Evolutionary conservation across 1,140 invertebrate species (phyloP), one percentile per base, ranked within the genome.

Genomic region (Gonioctena quinquepunctata): DNA sequence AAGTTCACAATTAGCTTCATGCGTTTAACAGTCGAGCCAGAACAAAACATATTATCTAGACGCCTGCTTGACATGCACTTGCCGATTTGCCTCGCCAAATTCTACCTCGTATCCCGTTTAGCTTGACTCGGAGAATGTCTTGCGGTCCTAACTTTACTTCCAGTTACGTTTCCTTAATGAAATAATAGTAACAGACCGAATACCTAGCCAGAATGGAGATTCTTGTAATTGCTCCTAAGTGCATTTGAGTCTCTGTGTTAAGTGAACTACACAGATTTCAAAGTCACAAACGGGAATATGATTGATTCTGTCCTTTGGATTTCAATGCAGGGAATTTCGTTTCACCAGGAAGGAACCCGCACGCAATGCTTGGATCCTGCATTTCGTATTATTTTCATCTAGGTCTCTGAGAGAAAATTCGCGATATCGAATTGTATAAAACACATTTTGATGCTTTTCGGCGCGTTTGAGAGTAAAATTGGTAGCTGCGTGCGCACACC

Each of bases 1-100:
- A 52, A 52, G 21, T 52, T 52, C 56, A 59, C 56, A 59, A 23
- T 59, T 59, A 59, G 22, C 23, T 59, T 59, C 56, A 59, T 59
- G n/a, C 25, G 56, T 52, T 52, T 19, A 18, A 59, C 33, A 59
- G n/a, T 59, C 56, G 25, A 59, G 56, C 11, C 50, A 25, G 25
- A 8, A 59, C 56, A 11, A 25, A 59, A 25, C 25, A n/a, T 59
- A 59, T 59, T 59, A 23, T 16, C 56, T 23, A 16, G 23, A 59
- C 26, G 23, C 56, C 56, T 59, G 3, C 56, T 59, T 25, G 56
- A 59, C 56, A 25, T 59, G 56, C 56, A 21, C 56, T 59, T 59
- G 25, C 56, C 56, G 23, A 42, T 42, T 42, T 42, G 33, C 33
- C 33, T 42, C 33, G 33, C 33, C 11, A n/a, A 42, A 42, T 42